Base-by-base conservation (phyloP, 1,140 invertebrate species). In the Psix sp. region DNA sequence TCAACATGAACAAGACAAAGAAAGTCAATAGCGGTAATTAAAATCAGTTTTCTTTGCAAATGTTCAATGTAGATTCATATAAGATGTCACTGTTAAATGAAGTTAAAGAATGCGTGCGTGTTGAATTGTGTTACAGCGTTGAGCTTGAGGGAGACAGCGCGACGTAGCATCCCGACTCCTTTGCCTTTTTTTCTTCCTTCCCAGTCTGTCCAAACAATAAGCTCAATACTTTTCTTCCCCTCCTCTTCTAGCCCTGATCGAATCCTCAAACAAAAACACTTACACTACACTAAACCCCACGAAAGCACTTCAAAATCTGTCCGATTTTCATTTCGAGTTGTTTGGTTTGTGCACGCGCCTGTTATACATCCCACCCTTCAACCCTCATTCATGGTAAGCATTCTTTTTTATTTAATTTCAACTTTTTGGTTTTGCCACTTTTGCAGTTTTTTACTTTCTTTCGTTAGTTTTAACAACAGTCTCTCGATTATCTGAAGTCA, bases 341-440 rank as follows among this genome's bases (percentile, higher is more conserved):
- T 87, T 87, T 87, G 85, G 86, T 86, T 87, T 87, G 85, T 87
- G 85, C 85, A 87, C 85, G 85, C 81, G 83, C 84, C 85, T 86
- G 86, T 87, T 85, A 86, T 84, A 86, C 84, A 84, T 68, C 85
- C 85, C 83, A 87, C 84, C 86, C 77, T 86, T 83, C 85, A 86
- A 86, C 81, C 84, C 86, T 80, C 78, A 84, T 77, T 86, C 76
- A 87, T 84, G 86, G 86, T 87, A 87, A 87, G 86, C 85, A 87
- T 85, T 87, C 76, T 82, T 83, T 81, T 87, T 87, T 81, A 86
- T 87, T 86, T 82, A 85, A n/a, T 82, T 84, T 82, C 60, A 80
- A 78, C 1, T 82, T 80, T 70, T 80, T 51, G 36, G 78, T 76
- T 73, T 43, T 46, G 49, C 45, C 26, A 35, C 6, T 13, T 4